A percentile compares a stretch with the other conserved stretches of the same genome.
Conservation (phyloP, 2,797 vertebrate species). For the Gymnothorax reevesii region DNA sequence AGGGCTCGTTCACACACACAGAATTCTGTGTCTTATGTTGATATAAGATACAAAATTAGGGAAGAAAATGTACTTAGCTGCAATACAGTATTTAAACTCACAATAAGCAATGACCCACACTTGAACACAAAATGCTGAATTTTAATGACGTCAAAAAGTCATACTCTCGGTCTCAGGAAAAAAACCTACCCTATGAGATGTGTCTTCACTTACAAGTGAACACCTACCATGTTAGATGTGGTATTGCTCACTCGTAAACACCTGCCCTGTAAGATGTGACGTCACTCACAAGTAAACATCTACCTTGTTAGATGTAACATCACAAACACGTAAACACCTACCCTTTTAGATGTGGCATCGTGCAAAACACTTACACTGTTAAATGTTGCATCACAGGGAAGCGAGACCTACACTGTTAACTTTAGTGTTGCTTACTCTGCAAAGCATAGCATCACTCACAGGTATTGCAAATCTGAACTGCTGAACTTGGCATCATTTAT, state of each 20-base stretch:
- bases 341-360: not conserved
- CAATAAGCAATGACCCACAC: no score
- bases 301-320: not conserved
- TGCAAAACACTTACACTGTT: not conserved
- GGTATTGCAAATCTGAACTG: not conserved
- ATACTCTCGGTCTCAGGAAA: not conserved
- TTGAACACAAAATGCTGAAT: no score
- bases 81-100: no score
- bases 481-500: not conserved
- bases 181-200: not conserved
- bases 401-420: not conserved
- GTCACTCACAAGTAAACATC: not conserved
- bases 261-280: not conserved
- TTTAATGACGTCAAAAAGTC: no score
- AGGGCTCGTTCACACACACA: constrained; percentile 38
- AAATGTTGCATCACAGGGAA: not conserved
- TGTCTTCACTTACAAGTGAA: not conserved
- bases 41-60: no score
- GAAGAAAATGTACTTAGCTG: no score
- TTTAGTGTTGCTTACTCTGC: not conserved
- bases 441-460: not conserved
- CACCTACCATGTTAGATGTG: not conserved
- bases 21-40: no score
- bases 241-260: not conserved
- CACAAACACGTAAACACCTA: not conserved